phyloP scores from a whole-genome alignment of 2,797 vertebrate genomes.

The Sebastes wilsoni region DNA sequence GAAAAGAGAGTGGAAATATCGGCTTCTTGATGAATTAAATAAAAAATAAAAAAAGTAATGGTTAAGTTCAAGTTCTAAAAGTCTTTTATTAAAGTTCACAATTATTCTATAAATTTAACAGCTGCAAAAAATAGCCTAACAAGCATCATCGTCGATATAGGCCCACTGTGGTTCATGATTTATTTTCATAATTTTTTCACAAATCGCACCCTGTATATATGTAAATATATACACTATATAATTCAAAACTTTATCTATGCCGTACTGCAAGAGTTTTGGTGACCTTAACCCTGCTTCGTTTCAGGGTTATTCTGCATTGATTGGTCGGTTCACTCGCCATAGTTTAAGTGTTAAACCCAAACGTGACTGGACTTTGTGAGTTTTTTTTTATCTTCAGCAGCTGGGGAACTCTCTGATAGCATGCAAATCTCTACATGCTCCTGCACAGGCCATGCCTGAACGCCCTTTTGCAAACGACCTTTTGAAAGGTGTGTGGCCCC shows the following conservation, averaged over 20 bases:
- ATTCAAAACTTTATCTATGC: background rate
- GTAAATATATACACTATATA: background rate
- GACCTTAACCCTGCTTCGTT: background rate
- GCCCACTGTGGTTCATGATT: too few species aligned
- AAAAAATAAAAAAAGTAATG: too few species aligned
- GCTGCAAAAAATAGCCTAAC: too few species aligned
- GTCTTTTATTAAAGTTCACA: too few species aligned
- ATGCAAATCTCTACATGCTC: constrained; percentile 41
- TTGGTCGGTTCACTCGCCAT: background rate
- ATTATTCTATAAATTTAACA: too few species aligned
- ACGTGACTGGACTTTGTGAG: constrained; percentile 1
- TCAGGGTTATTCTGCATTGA: background rate
- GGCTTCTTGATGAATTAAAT: too few species aligned
- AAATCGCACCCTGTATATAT: background rate
- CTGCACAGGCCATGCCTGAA: background rate
- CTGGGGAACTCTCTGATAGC: background rate
- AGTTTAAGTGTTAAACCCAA: background rate
- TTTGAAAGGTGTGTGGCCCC: background rate
- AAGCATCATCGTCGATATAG: too few species aligned
- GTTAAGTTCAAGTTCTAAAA: too few species aligned
- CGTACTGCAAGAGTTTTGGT: background rate
- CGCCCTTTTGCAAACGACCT: background rate
- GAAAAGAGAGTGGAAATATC: too few species aligned
- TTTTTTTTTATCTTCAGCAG: constrained; percentile 24
- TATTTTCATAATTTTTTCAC: too few species aligned